Evolutionary conservation across 2,113 vertebrate species (phyloP).

Genomic region (Campylomormyrus tamandua): DNA sequence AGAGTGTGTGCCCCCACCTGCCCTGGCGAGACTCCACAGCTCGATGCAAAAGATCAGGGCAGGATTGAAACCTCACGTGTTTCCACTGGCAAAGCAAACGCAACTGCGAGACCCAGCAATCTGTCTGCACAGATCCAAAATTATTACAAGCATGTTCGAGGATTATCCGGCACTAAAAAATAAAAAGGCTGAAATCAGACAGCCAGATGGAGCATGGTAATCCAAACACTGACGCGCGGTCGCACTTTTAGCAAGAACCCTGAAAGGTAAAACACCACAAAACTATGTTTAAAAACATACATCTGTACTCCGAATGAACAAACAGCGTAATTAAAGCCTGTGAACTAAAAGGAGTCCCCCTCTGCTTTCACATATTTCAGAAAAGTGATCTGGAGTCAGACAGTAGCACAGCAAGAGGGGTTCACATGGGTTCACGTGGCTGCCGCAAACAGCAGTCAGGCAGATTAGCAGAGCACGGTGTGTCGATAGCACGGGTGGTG

Average conservation of each 20-base stretch:
- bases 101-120: not conserved
- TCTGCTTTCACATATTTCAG: not conserved
- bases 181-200: not conserved
- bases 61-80: not conserved
- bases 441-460: not conserved
- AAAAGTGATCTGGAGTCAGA: not conserved
- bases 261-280: not conserved
- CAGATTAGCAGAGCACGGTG: not conserved
- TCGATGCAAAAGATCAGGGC: not conserved
- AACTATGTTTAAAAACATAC: not conserved
- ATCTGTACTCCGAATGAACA: not conserved
- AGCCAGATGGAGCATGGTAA: not conserved
- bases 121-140: not conserved
- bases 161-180: not conserved
- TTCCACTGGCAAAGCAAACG: not conserved
- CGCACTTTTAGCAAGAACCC: not conserved
- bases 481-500: not conserved
- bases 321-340: not conserved
- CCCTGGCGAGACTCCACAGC: not conserved
- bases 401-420: not conserved
- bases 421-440: not conserved
- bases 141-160: not conserved
- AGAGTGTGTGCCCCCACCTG: not conserved
- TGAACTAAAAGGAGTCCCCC: not conserved
- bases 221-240: not conserved